Conservation (phyloP, 1,140 invertebrate genomes). For the Monochamus saltuarius region DNA sequence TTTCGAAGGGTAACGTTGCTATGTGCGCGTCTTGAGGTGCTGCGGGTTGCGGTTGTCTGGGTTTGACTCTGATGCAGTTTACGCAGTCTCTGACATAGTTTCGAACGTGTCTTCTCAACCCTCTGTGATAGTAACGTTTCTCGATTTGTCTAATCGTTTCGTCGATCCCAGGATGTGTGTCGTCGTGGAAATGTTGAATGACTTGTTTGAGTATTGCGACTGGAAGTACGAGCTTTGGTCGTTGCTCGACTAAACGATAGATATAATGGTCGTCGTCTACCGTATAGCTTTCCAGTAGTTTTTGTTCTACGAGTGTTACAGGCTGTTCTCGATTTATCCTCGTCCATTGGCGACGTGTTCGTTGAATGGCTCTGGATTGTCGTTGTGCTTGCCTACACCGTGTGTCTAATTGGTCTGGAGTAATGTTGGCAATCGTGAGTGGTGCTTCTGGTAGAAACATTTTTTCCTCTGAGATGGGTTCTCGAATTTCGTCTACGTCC, state of each 20-base stretch:
- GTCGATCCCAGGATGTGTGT: too few relatives aligned
- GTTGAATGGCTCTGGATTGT: neutral
- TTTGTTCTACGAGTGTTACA: too few relatives aligned
- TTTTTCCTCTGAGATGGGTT: neutral
- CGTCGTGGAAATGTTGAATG: too few relatives aligned
- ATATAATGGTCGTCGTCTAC: too few relatives aligned
- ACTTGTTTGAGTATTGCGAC: too few relatives aligned
- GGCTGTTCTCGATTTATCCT: neutral
- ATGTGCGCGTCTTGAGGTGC: neutral
- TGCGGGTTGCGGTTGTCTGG: neutral
- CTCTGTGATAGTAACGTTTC: neutral
- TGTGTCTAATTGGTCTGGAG: neutral
- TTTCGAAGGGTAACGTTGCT: slow-evolving; percentile 39
- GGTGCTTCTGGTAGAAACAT: neutral
- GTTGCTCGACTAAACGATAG: too few relatives aligned
- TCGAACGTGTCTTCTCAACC: neutral
- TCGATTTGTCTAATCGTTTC: too few relatives aligned
- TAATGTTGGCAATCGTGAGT: neutral
- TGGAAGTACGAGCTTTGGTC: too few relatives aligned
- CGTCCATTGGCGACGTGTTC: neutral
- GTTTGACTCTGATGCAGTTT: neutral
- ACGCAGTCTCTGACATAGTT: neutral
- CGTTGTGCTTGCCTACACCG: neutral
- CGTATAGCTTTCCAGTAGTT: too few relatives aligned
- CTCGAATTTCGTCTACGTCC: neutral